Conservation (phyloP, 2,113 vertebrate genomes). For the Alexandromys fortis region DNA sequence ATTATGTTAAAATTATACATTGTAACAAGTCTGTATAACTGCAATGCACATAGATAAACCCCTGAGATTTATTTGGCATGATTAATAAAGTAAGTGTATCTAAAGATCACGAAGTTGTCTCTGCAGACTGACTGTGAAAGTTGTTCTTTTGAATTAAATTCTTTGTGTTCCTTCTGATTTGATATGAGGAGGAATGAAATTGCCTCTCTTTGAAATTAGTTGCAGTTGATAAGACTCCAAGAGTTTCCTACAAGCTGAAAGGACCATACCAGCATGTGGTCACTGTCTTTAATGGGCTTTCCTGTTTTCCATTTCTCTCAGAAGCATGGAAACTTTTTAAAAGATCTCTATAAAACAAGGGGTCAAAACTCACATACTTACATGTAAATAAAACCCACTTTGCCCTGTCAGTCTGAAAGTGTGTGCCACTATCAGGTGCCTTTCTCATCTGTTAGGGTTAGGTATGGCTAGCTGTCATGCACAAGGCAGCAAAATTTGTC, state of each 20-base stretch:
- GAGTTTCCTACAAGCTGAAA: background rate
- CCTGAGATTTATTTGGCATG: background rate
- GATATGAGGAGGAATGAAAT: background rate
- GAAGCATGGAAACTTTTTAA: constrained; percentile 1
- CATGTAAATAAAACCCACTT: background rate
- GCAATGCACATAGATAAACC: background rate
- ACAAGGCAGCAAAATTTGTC: background rate
- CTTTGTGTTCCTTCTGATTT: background rate
- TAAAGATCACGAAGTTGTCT: constrained; percentile 29
- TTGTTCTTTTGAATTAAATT: constrained; percentile 45
- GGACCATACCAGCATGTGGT: background rate
- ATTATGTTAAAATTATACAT: background rate
- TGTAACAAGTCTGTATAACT: background rate
- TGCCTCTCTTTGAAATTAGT: constrained; percentile 28
- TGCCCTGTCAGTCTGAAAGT: rapidly evolving
- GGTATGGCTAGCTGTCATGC: background rate
- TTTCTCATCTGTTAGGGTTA: background rate
- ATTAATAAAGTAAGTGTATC: background rate
- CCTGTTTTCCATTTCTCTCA: background rate
- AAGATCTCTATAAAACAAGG: background rate
- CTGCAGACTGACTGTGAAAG: background rate
- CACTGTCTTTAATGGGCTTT: background rate
- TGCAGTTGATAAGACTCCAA: background rate
- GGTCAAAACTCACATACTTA: background rate
- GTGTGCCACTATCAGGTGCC: background rate